Percentiles rank a stretch among this genome's conserved stretches.
These are phyloP conservation scores for Mesodorylaimus sp. DNA, from an alignment of 2,888 invertebrate genomes.

Conservation along the genomic window DNA sequence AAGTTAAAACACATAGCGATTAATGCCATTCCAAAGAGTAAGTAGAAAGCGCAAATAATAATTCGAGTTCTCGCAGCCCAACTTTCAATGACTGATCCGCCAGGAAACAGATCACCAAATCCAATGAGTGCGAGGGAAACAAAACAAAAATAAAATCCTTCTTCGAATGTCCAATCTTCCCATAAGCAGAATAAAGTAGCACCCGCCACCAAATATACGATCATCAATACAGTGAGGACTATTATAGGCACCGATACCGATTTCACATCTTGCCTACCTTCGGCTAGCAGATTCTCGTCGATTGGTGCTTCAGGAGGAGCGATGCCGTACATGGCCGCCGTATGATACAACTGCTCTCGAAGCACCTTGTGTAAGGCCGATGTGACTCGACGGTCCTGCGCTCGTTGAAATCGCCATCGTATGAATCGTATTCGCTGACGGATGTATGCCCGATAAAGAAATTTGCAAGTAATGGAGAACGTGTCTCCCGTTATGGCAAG, in stretches of 20 bases:
- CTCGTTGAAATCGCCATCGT: not conserved
- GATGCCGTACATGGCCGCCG: conserved; percentile 1
- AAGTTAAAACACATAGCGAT: conserved; percentile 90
- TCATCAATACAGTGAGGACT: conserved; percentile 68
- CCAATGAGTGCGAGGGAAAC: conserved; percentile 35
- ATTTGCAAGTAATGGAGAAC: not conserved
- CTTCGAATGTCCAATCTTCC: conserved; percentile 78
- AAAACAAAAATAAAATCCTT: conserved; percentile 39
- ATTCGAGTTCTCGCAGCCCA: conserved; percentile 44
- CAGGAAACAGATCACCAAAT: conserved; percentile 30
- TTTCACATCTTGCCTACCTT: not conserved
- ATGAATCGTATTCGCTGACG: not conserved
- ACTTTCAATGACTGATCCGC: conserved; percentile 22
- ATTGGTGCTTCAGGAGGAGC: not conserved
- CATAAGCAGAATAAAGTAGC: conserved; percentile 73
- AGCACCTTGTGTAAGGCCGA: not conserved
- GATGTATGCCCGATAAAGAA: not conserved
- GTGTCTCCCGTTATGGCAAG: conserved; percentile 46
- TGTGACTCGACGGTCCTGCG: not conserved
- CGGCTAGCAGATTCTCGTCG: not conserved
- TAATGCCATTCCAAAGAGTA: conserved; percentile 78
- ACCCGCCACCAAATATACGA: conserved; percentile 68
- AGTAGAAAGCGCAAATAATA: conserved; percentile 71
- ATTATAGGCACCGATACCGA: conserved; percentile 52
- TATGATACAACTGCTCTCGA: not conserved